A percentile compares a stretch with the other conserved stretches of the same genome.
These are phyloP conservation scores for Cosmia pyralina DNA, from an alignment of 2,888 invertebrate genomes.

Conservation along the genomic window DNA sequence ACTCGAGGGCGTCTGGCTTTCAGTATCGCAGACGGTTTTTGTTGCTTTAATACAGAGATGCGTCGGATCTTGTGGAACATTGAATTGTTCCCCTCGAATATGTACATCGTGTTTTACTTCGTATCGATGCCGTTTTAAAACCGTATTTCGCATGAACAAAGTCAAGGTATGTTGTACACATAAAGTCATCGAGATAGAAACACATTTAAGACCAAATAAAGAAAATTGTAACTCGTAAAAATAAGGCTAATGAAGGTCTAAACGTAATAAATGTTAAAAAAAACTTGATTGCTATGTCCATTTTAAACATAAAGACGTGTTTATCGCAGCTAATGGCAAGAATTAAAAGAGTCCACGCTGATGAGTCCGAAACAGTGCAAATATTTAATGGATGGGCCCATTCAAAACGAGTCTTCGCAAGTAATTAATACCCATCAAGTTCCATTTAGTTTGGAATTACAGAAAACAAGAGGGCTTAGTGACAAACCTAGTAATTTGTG, in stretches of 20 bases:
- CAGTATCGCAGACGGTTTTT: conserved; percentile 70
- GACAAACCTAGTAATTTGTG: conserved; percentile 51
- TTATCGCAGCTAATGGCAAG: conserved; percentile 37
- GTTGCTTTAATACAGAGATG: conserved; percentile 62
- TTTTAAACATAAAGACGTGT: conserved; percentile 37
- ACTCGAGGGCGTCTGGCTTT: conserved; percentile 77
- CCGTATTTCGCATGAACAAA: conserved; percentile 25
- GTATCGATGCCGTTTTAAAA: conserved; percentile 39
- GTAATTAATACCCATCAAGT: conserved; percentile 55
- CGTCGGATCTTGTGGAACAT: conserved; percentile 57
- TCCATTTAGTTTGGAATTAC: conserved; percentile 50
- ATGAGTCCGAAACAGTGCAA: conserved; percentile 47
- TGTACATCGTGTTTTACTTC: conserved; percentile 19
- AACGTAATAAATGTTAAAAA: conserved; percentile 34
- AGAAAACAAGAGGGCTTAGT: conserved; percentile 45
- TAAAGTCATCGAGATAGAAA: conserved; percentile 39
- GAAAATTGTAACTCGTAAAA: conserved; percentile 50
- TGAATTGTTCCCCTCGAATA: conserved; percentile 55
- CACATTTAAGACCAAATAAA: conserved; percentile 49
- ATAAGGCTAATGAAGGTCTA: conserved; percentile 46
- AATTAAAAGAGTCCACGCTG: conserved; percentile 39
- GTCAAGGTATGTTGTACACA: conserved; percentile 34
- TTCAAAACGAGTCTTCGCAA: conserved; percentile 41
- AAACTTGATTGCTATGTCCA: conserved; percentile 19
- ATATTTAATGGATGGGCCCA: conserved; percentile 39